Evolutionary conservation across 2,113 vertebrate genomes (phyloP).

Genomic region (Tetrax tetrax): DNA sequence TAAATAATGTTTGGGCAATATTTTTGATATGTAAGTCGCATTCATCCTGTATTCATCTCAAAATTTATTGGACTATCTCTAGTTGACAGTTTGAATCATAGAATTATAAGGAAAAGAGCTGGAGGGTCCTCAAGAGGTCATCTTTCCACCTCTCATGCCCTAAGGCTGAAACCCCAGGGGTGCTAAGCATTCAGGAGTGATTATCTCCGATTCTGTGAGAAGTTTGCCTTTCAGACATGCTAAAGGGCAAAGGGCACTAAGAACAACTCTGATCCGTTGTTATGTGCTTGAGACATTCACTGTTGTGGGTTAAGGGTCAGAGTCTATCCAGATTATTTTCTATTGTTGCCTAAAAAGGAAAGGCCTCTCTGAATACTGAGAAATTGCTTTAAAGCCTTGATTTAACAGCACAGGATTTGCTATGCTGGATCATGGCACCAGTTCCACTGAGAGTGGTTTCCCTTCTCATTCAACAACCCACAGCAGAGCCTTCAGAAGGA

Average conservation of each 20-base stretch:
- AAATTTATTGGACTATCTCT: conserved; percentile 1
- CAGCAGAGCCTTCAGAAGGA: not conserved
- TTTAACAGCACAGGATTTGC: conserved; percentile 50
- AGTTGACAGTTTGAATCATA: not conserved
- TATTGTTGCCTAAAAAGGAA: conserved; percentile 46
- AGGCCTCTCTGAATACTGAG: conserved; percentile 9
- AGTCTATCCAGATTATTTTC: conserved; percentile 57
- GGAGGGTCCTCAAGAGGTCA: conserved; percentile 13
- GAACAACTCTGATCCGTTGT: conserved; percentile 69
- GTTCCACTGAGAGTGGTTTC: not conserved
- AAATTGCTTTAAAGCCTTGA: conserved; percentile 36
- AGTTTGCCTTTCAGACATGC: conserved; percentile 66
- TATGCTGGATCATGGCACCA: conserved; percentile 13
- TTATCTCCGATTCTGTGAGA: conserved; percentile 59
- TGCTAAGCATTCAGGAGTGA: conserved; percentile 56
- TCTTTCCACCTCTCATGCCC: not conserved
- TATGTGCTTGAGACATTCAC: conserved; percentile 48
- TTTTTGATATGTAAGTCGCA: not conserved
- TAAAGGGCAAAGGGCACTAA: conserved; percentile 61
- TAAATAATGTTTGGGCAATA: not conserved
- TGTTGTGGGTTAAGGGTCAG: conserved; percentile 63
- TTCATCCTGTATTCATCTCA: not conserved
- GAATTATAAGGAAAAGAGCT: not conserved
- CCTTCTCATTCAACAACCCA: not conserved
- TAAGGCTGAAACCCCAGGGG: conserved; percentile 42